phyloP scores from a whole-genome alignment of 2,113 vertebrate genomes.

The Sinocyclocheilus maitianheensis region DNA sequence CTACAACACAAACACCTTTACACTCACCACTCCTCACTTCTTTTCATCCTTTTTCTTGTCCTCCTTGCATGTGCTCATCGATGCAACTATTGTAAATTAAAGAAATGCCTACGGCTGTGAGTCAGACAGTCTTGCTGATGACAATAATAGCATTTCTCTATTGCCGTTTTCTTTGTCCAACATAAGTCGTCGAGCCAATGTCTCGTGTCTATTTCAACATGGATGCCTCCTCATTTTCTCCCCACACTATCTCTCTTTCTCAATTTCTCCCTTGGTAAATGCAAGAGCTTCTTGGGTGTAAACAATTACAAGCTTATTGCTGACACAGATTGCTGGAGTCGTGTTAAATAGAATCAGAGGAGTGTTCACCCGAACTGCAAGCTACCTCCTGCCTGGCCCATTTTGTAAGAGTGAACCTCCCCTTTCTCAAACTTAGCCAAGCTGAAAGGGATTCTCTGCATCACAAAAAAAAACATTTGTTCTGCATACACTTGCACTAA shows the following conservation, averaged over 20 bases:
- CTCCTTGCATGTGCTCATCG: constrained; percentile 24
- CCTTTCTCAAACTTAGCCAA: constrained; percentile 35
- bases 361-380: constrained; percentile 31
- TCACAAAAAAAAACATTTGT: constrained; percentile 49
- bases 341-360: constrained; percentile 53
- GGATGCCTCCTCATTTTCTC: neutral
- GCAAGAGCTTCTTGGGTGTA: constrained; percentile 52
- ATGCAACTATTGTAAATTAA: constrained; percentile 44
- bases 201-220: constrained; percentile 51
- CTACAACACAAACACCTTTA: neutral
- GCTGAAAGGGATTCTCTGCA: constrained; percentile 29
- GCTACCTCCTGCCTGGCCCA: constrained; percentile 40
- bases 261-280: constrained; percentile 46
- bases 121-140: constrained; percentile 48
- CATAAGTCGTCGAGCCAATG: constrained; percentile 59
- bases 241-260: neutral
- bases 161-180: constrained; percentile 54
- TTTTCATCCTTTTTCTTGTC: neutral
- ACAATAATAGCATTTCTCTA: constrained; percentile 55
- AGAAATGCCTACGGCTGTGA: constrained; percentile 57
- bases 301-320: constrained; percentile 64
- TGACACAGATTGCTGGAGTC: constrained; percentile 54
- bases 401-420: constrained; percentile 46
- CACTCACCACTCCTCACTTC: neutral
- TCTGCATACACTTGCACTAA: neutral